A percentile compares a stretch with the other conserved stretches of the same genome.
phyloP scores from a whole-genome alignment of 1,140 invertebrate genomes.

The Pseudachorutes palmiensis region DNA sequence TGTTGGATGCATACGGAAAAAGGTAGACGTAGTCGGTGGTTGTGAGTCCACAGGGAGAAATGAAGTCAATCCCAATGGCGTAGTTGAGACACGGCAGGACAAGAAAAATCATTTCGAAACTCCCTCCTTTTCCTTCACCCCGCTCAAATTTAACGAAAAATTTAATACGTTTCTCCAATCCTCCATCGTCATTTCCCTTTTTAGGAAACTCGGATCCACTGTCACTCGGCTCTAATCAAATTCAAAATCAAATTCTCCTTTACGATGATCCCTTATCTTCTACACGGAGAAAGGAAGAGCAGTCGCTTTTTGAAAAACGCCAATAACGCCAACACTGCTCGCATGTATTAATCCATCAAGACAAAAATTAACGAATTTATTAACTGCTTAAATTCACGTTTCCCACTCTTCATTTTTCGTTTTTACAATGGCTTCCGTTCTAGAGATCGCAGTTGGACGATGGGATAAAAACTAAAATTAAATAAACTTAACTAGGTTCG shows the following conservation, averaged over 20 bases:
- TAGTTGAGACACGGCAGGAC: constrained; percentile 28
- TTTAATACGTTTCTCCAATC: too few species aligned
- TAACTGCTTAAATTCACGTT: not conserved
- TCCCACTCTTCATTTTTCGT: not conserved
- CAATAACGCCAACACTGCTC: too few species aligned
- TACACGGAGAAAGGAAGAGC: too few species aligned
- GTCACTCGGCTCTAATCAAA: not conserved
- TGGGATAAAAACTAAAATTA: not conserved
- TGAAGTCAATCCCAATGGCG: constrained; percentile 29
- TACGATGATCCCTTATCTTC: too few species aligned
- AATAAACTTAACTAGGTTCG: not conserved
- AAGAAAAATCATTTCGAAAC: constrained; percentile 36
- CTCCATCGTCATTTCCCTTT: too few species aligned
- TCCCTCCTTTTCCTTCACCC: not conserved
- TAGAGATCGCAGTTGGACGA: not conserved
- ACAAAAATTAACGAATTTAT: constrained; percentile 35
- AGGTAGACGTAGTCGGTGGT: too few species aligned
- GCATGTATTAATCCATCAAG: constrained; percentile 29
- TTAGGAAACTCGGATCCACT: too few species aligned
- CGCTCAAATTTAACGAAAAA: constrained; percentile 13
- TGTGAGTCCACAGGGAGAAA: constrained; percentile 28
- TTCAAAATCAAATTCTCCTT: constrained; percentile 4
- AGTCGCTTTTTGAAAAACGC: too few species aligned
- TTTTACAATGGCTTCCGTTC: not conserved
- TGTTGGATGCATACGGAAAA: too few species aligned